Evolutionary conservation across 2,797 vertebrate genomes (phyloP).

Genomic region (Helostoma temminkii): DNA sequence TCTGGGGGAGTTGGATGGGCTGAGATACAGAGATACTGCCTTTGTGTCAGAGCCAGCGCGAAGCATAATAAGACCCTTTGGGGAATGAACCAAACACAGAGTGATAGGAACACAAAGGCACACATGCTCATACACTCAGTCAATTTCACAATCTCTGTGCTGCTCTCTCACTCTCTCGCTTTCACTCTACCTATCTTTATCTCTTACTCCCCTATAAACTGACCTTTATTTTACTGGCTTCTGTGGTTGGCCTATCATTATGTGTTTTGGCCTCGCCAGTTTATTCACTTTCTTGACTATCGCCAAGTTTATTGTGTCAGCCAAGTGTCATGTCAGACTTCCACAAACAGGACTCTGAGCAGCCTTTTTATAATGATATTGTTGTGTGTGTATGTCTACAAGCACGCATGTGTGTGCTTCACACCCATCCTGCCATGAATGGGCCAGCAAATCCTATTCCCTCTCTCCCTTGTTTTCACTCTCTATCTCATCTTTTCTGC

Average conservation of each 20-base stretch:
- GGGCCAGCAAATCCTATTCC: conserved; percentile 57
- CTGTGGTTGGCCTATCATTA: conserved; percentile 40
- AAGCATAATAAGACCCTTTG: conserved; percentile 84
- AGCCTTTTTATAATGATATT: conserved; percentile 25
- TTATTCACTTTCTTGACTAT: conserved; percentile 39
- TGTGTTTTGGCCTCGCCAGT: conserved; percentile 40
- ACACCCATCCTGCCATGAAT: conserved; percentile 52
- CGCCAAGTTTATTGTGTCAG: conserved; percentile 48
- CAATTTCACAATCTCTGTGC: conserved; percentile 66
- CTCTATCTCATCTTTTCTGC: conserved; percentile 65
- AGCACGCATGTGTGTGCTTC: conserved; percentile 26
- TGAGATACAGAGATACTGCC: conserved; percentile 70
- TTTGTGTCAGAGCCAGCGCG: conserved; percentile 71
- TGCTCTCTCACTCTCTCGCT: conserved; percentile 26
- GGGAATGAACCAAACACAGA: conserved; percentile 78
- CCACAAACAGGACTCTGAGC: conserved; percentile 20
- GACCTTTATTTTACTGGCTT: conserved; percentile 59
- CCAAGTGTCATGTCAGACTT: conserved; percentile 41
- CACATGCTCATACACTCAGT: conserved; percentile 76
- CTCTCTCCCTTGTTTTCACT: conserved; percentile 55
- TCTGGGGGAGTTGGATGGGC: conserved; percentile 73
- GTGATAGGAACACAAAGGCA: conserved; percentile 75
- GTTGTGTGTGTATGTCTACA: conserved; percentile 6
- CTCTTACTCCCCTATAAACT: conserved; percentile 42
- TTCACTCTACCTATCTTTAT: conserved; percentile 19